phyloP scores from a whole-genome alignment of 2,113 vertebrate species.

The Bagarius yarrelli region DNA sequence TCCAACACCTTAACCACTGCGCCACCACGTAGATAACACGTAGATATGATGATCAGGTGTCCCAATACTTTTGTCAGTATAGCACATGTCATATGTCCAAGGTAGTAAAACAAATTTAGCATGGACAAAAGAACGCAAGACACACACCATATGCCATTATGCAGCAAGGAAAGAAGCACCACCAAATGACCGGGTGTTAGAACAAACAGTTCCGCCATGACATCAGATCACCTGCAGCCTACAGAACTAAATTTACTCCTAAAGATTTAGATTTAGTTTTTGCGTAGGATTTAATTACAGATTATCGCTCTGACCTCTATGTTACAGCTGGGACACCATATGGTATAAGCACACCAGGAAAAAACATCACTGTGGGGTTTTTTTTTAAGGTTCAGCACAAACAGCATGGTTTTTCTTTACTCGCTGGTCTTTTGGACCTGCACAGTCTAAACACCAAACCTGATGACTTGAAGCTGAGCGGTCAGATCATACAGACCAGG shows the following conservation, averaged over 20 bases:
- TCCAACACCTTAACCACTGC: no score
- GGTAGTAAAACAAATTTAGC: background rate
- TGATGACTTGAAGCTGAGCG: background rate
- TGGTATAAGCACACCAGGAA: background rate
- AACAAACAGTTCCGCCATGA: background rate
- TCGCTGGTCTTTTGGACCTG: background rate
- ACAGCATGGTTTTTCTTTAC: background rate
- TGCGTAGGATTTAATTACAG: conserved; percentile 13
- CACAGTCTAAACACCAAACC: background rate
- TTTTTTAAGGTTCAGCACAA: background rate
- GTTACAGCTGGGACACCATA: conserved; percentile 14
- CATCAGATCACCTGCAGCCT: background rate
- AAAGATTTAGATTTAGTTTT: background rate
- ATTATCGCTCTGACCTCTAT: background rate
- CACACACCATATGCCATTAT: background rate
- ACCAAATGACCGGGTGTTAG: conserved; percentile 7
- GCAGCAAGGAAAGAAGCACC: background rate
- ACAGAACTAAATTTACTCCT: conserved; percentile 20
- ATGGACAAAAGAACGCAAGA: background rate
- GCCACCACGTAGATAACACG: no score
- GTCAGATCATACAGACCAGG: background rate
- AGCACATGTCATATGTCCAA: no score
- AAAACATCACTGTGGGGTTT: background rate
- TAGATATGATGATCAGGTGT: no score
- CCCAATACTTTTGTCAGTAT: no score